A percentile compares a stretch with the other conserved stretches of the same genome.
phyloP scores from a whole-genome alignment of 2,888 invertebrate species.

The Netelia inedita region DNA sequence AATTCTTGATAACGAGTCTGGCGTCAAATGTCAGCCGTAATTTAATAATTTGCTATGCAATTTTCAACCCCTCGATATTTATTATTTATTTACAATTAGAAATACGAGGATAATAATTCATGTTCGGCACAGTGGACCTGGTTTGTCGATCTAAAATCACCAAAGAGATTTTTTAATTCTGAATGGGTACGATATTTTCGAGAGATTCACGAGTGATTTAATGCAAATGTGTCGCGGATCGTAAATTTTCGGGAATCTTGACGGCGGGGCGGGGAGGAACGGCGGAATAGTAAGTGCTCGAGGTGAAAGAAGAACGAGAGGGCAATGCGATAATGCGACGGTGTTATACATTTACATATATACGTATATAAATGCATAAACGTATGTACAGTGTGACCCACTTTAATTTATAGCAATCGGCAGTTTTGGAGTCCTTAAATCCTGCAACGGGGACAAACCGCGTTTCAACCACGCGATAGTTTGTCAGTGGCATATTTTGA shows the following conservation, averaged over 20 bases:
- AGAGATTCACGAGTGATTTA: conserved; percentile 45
- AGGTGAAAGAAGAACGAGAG: conserved; percentile 31
- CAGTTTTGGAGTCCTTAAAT: too few species aligned
- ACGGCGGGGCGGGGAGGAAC: background rate
- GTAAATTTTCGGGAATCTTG: conserved; percentile 59
- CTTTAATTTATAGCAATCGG: too few species aligned
- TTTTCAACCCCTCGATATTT: background rate
- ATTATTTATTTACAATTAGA: background rate
- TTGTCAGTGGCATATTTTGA: too few species aligned
- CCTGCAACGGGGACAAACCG: too few species aligned
- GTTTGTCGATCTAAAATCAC: conserved; percentile 15
- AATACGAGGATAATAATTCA: background rate
- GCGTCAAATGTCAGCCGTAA: background rate
- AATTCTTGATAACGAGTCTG: background rate
- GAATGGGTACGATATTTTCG: background rate
- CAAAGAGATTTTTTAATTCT: conserved; percentile 28
- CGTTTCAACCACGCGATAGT: too few species aligned
- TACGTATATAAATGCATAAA: background rate
- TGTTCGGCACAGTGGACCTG: background rate
- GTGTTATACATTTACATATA: background rate
- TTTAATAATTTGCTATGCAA: background rate
- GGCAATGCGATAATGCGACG: conserved; percentile 29
- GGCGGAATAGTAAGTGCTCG: conserved; percentile 39
- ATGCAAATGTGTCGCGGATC: conserved; percentile 32
- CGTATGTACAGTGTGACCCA: too few species aligned